A percentile compares a stretch with the other conserved stretches of the same genome.
These are phyloP conservation scores for Camelus dromedarius DNA, from an alignment of 2,113 vertebrate genomes.

Conservation along the genomic window DNA sequence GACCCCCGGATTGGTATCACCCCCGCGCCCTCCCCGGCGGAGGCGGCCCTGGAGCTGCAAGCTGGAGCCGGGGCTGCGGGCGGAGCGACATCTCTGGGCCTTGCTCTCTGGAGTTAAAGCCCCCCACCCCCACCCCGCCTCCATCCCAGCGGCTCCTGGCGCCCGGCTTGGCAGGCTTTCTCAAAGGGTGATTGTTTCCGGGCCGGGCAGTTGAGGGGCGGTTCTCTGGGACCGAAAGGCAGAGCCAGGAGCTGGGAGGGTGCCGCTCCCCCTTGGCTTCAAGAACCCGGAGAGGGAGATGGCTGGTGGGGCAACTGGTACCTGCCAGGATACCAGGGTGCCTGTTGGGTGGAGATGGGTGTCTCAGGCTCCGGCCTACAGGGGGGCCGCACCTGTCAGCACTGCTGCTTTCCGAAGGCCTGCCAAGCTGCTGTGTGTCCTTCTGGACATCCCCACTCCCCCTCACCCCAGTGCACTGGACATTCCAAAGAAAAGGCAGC, in stretches of 20 bases:
- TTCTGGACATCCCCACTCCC: too few species aligned
- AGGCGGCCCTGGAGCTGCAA: background rate
- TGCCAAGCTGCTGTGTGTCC: background rate
- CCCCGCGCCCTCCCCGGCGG: background rate
- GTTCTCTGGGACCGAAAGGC: background rate
- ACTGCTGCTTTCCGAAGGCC: background rate
- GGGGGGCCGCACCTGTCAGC: background rate
- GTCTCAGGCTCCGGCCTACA: background rate
- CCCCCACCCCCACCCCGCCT: slow-evolving; percentile 59
- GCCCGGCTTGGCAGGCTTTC: slow-evolving; percentile 69
- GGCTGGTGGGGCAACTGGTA: background rate
- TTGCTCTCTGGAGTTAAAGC: slow-evolving; percentile 42
- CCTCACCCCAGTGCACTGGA: background rate
- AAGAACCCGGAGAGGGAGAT: background rate
- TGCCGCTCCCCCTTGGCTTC: background rate
- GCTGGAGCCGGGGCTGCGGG: background rate
- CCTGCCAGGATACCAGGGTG: background rate
- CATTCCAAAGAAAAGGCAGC: background rate
- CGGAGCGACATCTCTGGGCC: background rate
- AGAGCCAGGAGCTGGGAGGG: background rate
- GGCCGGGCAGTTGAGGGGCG: slow-evolving; percentile 47
- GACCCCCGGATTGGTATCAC: slow-evolving; percentile 73
- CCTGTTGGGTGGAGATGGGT: background rate
- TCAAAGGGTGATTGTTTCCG: slow-evolving; percentile 82
- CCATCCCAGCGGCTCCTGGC: slow-evolving; percentile 70